Evolutionary conservation across 2,113 vertebrate species (phyloP).

Genomic region (Zosterops japonicus): DNA sequence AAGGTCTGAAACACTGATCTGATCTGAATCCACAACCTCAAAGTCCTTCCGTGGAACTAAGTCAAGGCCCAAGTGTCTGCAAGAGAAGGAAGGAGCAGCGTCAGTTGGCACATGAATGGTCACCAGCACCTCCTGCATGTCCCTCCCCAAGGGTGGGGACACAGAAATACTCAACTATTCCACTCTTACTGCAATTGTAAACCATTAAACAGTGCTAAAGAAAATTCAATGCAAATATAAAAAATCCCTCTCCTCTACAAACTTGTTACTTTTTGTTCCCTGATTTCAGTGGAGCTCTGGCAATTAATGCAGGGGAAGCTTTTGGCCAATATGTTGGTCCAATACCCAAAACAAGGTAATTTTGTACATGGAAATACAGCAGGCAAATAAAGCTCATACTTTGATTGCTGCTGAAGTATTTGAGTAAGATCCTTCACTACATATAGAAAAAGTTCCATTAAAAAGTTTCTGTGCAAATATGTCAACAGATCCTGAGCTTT

Average conservation of each 20-base stretch:
- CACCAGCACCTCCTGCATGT: neutral
- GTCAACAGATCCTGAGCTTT: neutral
- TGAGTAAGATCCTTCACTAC: neutral
- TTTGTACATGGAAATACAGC: accelerated
- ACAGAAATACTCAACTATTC: neutral
- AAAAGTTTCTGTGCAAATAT: neutral
- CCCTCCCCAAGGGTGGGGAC: neutral
- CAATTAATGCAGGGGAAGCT: neutral
- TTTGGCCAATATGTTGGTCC: neutral
- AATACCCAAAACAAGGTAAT: neutral
- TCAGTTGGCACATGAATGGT: neutral
- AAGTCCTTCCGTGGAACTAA: conserved; percentile 97
- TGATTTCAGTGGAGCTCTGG: neutral
- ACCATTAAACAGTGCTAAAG: neutral
- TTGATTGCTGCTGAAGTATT: neutral
- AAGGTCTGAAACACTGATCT: conserved; percentile 95
- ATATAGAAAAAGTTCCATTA: neutral
- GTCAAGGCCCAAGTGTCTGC: conserved; percentile 93
- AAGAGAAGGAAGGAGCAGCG: conserved; percentile 5
- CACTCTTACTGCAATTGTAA: neutral
- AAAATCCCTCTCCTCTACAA: accelerated
- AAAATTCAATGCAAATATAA: neutral
- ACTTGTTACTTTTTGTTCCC: neutral
- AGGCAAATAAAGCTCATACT: neutral
- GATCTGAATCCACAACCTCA: conserved; percentile 95